Evolutionary conservation across 2,888 invertebrate species (phyloP).

Genomic region (Helicoverpa assulta): DNA sequence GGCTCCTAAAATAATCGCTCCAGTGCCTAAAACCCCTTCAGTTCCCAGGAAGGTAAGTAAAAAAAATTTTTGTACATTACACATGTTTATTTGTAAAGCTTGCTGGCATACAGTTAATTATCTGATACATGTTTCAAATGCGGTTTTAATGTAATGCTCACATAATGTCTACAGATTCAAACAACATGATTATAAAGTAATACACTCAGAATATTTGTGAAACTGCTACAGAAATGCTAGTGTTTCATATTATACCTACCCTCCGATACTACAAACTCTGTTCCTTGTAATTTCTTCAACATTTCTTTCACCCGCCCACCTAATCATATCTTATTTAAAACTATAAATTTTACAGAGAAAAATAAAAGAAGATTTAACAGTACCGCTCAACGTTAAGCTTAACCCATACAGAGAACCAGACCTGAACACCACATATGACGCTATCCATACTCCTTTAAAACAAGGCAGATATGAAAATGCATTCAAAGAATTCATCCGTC

Average conservation of each 20-base stretch:
- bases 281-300: too few relatives aligned
- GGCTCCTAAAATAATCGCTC: constrained; percentile 63
- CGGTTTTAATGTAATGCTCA: too few relatives aligned
- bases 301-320: too few relatives aligned
- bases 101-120: too few relatives aligned
- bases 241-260: neutral
- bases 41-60: constrained; percentile 75
- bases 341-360: constrained; percentile 74
- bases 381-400: constrained; percentile 78
- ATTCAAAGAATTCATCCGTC: constrained; percentile 81
- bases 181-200: too few relatives aligned
- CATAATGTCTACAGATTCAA: neutral
- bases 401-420: constrained; percentile 75
- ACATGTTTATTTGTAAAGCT: too few relatives aligned
- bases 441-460: constrained; percentile 76
- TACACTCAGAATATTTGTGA: too few relatives aligned
- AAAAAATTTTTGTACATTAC: too few relatives aligned
- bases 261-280: too few relatives aligned
- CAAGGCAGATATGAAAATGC: constrained; percentile 80
- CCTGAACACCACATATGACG: constrained; percentile 79
- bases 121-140: too few relatives aligned
- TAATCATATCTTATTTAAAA: too few relatives aligned
- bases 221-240: too few relatives aligned
- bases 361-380: constrained; percentile 77
- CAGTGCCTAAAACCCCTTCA: constrained; percentile 52